Percentiles rank a stretch among this genome's conserved stretches.
These are phyloP conservation scores for Diachasmimorpha longicaudata DNA, from an alignment of 1,140 invertebrate genomes.

Conservation along the genomic window DNA sequence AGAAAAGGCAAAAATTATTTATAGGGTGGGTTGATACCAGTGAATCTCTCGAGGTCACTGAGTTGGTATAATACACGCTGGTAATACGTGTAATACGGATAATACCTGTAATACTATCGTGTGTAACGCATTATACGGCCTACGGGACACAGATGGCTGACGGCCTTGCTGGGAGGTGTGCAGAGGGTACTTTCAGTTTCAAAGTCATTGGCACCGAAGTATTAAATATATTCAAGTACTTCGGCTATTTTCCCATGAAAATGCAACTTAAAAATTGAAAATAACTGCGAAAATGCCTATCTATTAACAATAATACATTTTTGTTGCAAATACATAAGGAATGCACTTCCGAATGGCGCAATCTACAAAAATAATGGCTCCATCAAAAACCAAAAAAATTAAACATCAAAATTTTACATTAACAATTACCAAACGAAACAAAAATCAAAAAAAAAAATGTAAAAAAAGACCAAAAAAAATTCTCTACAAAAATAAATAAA, in stretches of 20 bases:
- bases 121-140: slow-evolving; percentile 55
- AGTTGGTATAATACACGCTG: slow-evolving; percentile 53
- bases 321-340: too few species aligned
- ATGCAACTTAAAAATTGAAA: too few species aligned
- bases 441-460: background rate
- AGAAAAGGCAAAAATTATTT: slow-evolving; percentile 28
- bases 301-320: too few species aligned
- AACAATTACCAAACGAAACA: too few species aligned
- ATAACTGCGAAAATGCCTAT: too few species aligned
- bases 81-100: slow-evolving; percentile 60
- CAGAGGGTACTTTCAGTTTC: background rate
- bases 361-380: too few species aligned
- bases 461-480: too few species aligned
- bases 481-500: background rate
- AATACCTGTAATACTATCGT: slow-evolving; percentile 56
- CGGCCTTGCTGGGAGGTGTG: background rate
- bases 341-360: too few species aligned
- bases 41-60: slow-evolving; percentile 49
- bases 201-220: background rate
- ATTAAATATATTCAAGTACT: background rate
- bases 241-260: too few species aligned
- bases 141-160: slow-evolving; percentile 24
- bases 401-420: too few species aligned
- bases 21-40: background rate
- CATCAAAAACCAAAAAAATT: too few species aligned